Evolutionary conservation across 2,888 invertebrate species (phyloP).

Genomic region (Margaritifera margaritifera): DNA sequence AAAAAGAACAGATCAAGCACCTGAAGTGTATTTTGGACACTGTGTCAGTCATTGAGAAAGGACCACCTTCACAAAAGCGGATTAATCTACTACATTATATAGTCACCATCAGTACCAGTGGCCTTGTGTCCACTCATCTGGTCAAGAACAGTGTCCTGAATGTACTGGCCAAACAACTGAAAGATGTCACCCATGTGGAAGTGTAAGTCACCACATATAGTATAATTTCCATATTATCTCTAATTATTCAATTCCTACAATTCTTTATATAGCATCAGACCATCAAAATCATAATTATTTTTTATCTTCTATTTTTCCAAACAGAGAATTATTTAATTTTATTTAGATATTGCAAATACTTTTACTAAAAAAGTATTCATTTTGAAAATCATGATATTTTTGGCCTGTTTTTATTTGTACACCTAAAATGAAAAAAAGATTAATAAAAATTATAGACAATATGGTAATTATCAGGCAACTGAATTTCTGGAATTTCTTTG

Average conservation of each 20-base stretch:
- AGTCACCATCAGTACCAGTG: slow-evolving; percentile 51
- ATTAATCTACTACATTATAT: slow-evolving; percentile 69
- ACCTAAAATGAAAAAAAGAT: no score
- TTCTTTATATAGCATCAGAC: background rate
- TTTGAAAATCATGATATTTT: no score
- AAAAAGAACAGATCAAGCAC: slow-evolving; percentile 64
- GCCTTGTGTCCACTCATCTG: slow-evolving; percentile 51
- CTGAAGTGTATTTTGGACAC: slow-evolving; percentile 57
- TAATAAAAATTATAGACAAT: no score
- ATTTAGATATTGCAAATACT: no score
- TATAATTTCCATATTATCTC: background rate
- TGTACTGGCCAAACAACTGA: slow-evolving; percentile 61
- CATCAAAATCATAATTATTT: background rate
- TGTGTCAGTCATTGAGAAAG: slow-evolving; percentile 61
- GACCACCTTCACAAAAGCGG: slow-evolving; percentile 70
- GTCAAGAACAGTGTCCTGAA: slow-evolving; percentile 48
- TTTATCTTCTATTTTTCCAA: background rate
- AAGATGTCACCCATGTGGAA: slow-evolving; percentile 67
- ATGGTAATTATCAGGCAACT: no score
- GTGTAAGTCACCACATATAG: slow-evolving; percentile 55
- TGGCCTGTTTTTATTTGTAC: no score
- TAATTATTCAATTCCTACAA: background rate
- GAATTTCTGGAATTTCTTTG: no score
- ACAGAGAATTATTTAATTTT: no score
- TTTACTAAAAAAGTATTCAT: no score